A percentile compares a stretch with the other conserved stretches of the same genome.
These are phyloP conservation scores for Synodontis membranacea DNA, from an alignment of 2,113 vertebrate species.

Conservation along the genomic window DNA sequence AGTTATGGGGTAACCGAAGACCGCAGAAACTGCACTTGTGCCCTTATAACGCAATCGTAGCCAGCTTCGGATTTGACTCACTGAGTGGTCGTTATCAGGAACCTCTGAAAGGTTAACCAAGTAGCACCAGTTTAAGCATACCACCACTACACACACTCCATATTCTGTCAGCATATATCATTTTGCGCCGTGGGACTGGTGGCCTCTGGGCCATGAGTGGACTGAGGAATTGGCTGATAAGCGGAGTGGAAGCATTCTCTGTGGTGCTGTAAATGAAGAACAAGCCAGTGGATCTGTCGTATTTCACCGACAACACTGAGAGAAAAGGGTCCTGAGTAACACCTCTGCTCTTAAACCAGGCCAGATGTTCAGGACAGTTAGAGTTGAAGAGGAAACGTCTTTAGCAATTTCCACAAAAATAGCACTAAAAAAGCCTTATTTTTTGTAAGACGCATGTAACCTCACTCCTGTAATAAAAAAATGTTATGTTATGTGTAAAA, in stretches of 20 bases:
- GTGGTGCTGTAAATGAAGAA: conserved; percentile 34
- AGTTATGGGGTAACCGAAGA: conserved; percentile 14
- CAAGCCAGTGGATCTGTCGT: conserved; percentile 18
- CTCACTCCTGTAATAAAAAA: background rate
- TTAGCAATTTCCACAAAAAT: no score
- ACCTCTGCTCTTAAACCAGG: conserved; percentile 33
- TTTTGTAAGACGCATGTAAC: background rate
- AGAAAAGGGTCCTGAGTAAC: conserved; percentile 29
- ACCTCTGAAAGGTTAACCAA: conserved; percentile 19
- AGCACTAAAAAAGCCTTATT: background rate
- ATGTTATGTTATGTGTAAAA: background rate
- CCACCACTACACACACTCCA: conserved; percentile 1
- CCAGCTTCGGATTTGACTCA: background rate
- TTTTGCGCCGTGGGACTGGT: conserved; percentile 24
- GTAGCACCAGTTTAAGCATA: conserved; percentile 28
- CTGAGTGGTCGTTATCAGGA: conserved; percentile 7
- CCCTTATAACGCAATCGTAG: conserved; percentile 15
- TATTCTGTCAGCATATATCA: conserved; percentile 22
- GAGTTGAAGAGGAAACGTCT: background rate
- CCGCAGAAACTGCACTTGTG: background rate
- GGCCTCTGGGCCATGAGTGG: conserved; percentile 19
- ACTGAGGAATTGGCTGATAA: conserved; percentile 46
- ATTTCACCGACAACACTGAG: conserved; percentile 38
- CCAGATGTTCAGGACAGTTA: conserved; percentile 37
- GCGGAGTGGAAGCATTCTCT: conserved; percentile 32